phyloP scores from a whole-genome alignment of 2,797 vertebrate species.

The Manis pentadactyla region DNA sequence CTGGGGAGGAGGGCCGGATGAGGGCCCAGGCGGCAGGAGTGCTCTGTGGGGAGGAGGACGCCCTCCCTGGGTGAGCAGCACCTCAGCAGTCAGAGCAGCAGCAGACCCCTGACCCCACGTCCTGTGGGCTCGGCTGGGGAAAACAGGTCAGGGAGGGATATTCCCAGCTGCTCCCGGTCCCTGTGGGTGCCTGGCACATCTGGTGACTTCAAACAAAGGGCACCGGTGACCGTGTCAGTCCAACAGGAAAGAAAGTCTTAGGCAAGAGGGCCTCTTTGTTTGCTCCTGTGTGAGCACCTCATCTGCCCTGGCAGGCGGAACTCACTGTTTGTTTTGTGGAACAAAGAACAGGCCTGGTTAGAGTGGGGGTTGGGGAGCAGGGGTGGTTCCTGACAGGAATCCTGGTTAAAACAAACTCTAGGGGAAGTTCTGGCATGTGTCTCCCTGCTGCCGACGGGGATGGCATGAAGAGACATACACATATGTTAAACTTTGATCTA shows the following conservation, averaged over 20 bases:
- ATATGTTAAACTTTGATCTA: background rate
- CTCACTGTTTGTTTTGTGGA: slow-evolving; percentile 72
- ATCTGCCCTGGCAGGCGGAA: slow-evolving; percentile 42
- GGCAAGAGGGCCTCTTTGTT: slow-evolving; percentile 62
- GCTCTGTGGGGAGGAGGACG: background rate
- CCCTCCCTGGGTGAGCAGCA: background rate
- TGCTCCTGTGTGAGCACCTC: background rate
- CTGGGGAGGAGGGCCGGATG: background rate
- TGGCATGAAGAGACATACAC: background rate
- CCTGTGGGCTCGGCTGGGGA: accelerated
- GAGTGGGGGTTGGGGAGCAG: background rate
- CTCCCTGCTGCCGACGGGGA: background rate
- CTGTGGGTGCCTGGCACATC: background rate
- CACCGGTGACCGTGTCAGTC: background rate
- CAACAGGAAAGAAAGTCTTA: slow-evolving; percentile 51
- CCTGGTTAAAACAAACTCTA: background rate
- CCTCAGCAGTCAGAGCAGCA: background rate
- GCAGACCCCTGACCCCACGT: background rate
- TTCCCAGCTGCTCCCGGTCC: background rate
- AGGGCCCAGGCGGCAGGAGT: background rate
- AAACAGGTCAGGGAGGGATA: background rate
- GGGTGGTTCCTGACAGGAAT: background rate
- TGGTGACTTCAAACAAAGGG: slow-evolving; percentile 56
- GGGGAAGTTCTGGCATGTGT: background rate
- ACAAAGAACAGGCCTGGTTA: slow-evolving; percentile 70